Conservation (phyloP, 2,888 invertebrate species). For the Eumacrocentrus americanus region DNA sequence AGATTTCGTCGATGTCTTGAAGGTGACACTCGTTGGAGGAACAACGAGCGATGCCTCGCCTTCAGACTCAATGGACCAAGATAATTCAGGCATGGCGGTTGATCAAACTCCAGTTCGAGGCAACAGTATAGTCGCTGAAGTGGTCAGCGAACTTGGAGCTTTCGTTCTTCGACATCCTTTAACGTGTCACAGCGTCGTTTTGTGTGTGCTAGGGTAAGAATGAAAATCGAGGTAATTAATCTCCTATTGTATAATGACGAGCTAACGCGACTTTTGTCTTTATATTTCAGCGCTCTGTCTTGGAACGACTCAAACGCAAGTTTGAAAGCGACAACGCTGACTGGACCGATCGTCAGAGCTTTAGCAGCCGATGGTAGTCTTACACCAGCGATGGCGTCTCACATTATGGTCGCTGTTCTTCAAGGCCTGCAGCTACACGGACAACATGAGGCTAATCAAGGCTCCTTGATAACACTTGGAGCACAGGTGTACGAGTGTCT, state of each 20-base stretch:
- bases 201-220: conserved; percentile 67
- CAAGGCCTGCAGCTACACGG: conserved; percentile 86
- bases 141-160: conserved; percentile 82
- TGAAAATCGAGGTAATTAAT: not conserved
- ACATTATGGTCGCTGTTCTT: conserved; percentile 78
- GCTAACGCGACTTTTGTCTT: not conserved
- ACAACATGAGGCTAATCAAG: conserved; percentile 88
- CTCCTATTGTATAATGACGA: not conserved
- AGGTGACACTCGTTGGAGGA: conserved; percentile 78
- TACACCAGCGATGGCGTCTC: conserved; percentile 71
- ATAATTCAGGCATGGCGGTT: conserved; percentile 75
- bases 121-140: conserved; percentile 68
- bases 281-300: conserved; percentile 67
- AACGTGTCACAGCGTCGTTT: conserved; percentile 70
- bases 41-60: conserved; percentile 64
- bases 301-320: conserved; percentile 89
- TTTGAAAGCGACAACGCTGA: conserved; percentile 77
- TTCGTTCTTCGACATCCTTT: conserved; percentile 72
- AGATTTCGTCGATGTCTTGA: conserved; percentile 85
- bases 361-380: conserved; percentile 70
- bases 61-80: conserved; percentile 69
- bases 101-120: conserved; percentile 57
- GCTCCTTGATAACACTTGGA: conserved; percentile 78
- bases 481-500: conserved; percentile 86
- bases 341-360: conserved; percentile 74